Evolutionary conservation across 2,888 invertebrate genomes (phyloP).

Genomic region (Torymus texanus): DNA sequence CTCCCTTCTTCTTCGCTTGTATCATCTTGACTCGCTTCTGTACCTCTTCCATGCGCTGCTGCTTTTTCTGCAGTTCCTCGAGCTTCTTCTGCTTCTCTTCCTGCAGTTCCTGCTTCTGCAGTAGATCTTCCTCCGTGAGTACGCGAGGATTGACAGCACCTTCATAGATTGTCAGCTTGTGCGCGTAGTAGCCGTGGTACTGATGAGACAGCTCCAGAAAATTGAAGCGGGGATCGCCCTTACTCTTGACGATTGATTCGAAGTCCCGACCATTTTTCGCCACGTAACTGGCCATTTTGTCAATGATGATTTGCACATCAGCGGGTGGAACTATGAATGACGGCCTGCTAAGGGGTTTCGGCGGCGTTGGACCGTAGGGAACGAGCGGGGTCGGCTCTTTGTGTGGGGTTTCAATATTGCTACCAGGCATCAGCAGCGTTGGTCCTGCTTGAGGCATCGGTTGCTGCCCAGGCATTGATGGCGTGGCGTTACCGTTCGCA

Average conservation of each 20-base stretch:
- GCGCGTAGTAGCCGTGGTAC: conserved; percentile 88
- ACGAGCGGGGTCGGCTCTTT: conserved; percentile 68
- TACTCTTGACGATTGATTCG: conserved; percentile 89
- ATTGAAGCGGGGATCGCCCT: conserved; percentile 90
- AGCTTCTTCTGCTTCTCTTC: conserved; percentile 72
- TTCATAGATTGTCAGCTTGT: conserved; percentile 78
- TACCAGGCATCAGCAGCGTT: conserved; percentile 47
- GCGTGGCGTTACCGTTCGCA: conserved; percentile 66
- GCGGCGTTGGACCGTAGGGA: conserved; percentile 69
- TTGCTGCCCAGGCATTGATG: conserved; percentile 25
- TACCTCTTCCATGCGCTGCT: conserved; percentile 73
- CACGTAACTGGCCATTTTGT: conserved; percentile 97
- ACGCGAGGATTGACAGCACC: conserved; percentile 70
- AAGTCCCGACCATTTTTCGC: conserved; percentile 96
- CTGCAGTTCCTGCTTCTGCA: conserved; percentile 71
- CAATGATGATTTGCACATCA: conserved; percentile 90
- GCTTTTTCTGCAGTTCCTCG: conserved; percentile 71
- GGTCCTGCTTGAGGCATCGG: conserved; percentile 42
- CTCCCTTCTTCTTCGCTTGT: conserved; percentile 71
- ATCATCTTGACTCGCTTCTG: conserved; percentile 72
- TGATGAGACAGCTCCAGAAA: conserved; percentile 88
- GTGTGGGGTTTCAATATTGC: conserved; percentile 48
- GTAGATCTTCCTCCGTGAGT: conserved; percentile 71
- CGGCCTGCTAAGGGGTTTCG: conserved; percentile 74
- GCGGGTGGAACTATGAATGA: conserved; percentile 83